Evolutionary conservation across 1,140 invertebrate species (phyloP).

Genomic region (Drosophila nasuta): DNA sequence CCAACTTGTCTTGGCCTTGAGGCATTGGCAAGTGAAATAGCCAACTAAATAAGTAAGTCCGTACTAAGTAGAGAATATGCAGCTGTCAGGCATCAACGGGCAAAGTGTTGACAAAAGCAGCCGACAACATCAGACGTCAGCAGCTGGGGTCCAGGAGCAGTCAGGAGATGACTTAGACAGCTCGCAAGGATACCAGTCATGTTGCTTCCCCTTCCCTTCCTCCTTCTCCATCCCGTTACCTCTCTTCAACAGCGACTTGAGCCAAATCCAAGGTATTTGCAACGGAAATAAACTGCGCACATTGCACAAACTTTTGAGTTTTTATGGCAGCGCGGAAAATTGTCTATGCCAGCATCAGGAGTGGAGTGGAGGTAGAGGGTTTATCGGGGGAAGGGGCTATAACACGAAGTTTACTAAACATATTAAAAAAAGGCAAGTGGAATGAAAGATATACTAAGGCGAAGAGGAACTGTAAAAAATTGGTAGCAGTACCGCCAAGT

Average conservation of each 20-base stretch:
- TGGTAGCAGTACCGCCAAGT: conserved; percentile 62
- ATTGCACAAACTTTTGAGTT: conserved; percentile 73
- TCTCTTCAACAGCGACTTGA: not conserved
- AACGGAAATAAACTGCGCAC: conserved; percentile 79
- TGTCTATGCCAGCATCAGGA: conserved; percentile 41
- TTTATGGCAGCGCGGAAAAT: conserved; percentile 81
- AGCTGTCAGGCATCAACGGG: conserved; percentile 70
- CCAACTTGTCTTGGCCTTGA: not conserved
- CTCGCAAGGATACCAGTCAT: conserved; percentile 6
- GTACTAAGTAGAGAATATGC: conserved; percentile 40
- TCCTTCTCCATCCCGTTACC: not conserved
- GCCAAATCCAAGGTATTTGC: conserved; percentile 80
- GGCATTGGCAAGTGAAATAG: conserved; percentile 24
- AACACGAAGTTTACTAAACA: conserved; percentile 79
- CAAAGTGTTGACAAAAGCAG: conserved; percentile 79
- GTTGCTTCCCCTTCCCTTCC: not conserved
- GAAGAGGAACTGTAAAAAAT: conserved; percentile 72
- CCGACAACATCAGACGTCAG: conserved; percentile 80
- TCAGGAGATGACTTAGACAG: conserved; percentile 36
- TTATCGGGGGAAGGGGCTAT: conserved; percentile 13
- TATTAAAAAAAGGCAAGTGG: conserved; percentile 69
- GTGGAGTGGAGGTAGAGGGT: not conserved
- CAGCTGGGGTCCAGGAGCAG: conserved; percentile 67
- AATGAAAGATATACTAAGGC: conserved; percentile 43
- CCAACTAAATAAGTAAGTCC: conserved; percentile 34